Base-by-base conservation (phyloP, 2,113 vertebrate genomes). In the Sphyrna mokarran region DNA sequence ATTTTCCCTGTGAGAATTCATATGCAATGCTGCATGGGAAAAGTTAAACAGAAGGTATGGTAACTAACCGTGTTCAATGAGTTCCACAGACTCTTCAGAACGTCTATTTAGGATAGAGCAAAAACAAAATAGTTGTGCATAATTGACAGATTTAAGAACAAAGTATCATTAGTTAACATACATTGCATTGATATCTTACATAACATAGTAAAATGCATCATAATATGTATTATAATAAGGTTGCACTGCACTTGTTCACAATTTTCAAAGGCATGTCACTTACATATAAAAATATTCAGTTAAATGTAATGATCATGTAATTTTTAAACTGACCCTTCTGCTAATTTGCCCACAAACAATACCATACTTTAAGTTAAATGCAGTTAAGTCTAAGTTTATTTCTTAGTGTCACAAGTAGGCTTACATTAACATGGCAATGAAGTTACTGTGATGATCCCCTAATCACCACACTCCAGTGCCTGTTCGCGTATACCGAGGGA, bases 21-120 rank as follows among this genome's bases (percentile, higher is more conserved):
- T 58, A 83, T 1, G 8, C 13, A 80, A 43, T 95, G 22, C 54
- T 85, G 76, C 43, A 4, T 89, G 22, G 85, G 48, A 95, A 33
- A 91, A 54, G 63, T 13, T 61, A 3, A 95, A 83, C 37, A 95
- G 29, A 94, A 95, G 37, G 10, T 33, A 8, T 18, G 43, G 72
- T 33, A 26, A 97, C 98, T 98, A 96, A 99, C 99, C 97, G 95
- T 90, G n/a, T 54, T 96, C 78, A 95, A 98, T 98, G 58, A 99
- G 98, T 66, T 96, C 97, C 63, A 98, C 68, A 0, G 95, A 96
- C 97, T 99, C 98, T 96, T 97, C 98, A 95, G 96, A 96, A 96
- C 95, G 96, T 86, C 98, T 98, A 72, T 48, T 95, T 33, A 48
- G 40, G 69, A 40, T 3, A 43, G 63, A 69, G 97, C n/a, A 97